A percentile compares a stretch with the other conserved stretches of the same genome.
These are phyloP conservation scores for Lycodopsis pacificus DNA, from an alignment of 2,797 vertebrate genomes.

Conservation along the genomic window DNA sequence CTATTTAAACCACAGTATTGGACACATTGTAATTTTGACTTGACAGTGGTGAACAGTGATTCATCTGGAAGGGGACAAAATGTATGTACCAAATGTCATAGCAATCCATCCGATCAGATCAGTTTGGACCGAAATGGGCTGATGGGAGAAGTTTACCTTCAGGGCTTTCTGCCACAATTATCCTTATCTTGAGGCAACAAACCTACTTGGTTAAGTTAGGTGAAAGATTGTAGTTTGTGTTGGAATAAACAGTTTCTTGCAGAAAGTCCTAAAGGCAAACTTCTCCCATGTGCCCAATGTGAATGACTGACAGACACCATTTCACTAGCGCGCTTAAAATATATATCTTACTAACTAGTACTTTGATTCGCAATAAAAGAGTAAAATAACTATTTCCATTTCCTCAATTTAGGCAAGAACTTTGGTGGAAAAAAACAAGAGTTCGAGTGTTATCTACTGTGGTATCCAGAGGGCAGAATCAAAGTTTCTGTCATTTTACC, in stretches of 20 bases:
- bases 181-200: not conserved
- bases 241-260: not conserved
- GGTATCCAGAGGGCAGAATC: conserved; percentile 13
- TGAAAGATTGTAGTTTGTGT: not conserved
- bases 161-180: not conserved
- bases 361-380: not conserved
- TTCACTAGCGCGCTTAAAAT: not conserved
- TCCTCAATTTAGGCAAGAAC: not conserved
- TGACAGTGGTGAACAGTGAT: not conserved
- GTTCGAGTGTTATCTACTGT: conserved; percentile 13
- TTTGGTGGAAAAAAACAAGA: not conserved
- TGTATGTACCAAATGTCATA: not conserved
- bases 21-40: not conserved
- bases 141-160: not conserved
- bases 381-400: not conserved
- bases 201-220: not conserved
- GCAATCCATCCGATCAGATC: not conserved
- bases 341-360: not conserved
- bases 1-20: not conserved
- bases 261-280: not conserved
- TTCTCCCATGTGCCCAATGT: not conserved
- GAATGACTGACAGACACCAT: not conserved
- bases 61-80: not conserved
- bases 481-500: conserved; percentile 40
- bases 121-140: not conserved